Evolutionary conservation across 2,888 invertebrate genomes (phyloP), one percentile per base, ranked within the genome.

Genomic region (Autographa pulchrina): DNA sequence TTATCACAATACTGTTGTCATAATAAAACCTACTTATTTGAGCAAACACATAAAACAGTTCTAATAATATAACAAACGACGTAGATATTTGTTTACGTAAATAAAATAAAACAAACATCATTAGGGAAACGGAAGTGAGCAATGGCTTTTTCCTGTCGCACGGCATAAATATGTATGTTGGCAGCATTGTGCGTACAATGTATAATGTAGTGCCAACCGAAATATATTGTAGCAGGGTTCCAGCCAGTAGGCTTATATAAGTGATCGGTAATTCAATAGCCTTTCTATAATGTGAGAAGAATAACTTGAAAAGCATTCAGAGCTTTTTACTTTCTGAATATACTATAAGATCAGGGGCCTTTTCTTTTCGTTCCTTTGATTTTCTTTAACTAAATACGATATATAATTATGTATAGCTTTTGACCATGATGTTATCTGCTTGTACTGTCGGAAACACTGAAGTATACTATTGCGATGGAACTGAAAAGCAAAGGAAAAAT

Each of bases 91-190:
- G 72, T 80, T 78, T 75, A 80, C 76, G 65, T 60, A 78, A 80
- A 82, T 82, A 80, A 80, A 82, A 79, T 78, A 84, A 83, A 85
- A 86, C 83, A 87, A 87, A 85, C 85, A 83, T 87, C 87, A 85
- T 87, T 87, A 87, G 76, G 85, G 81, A 82, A 87, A 69, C 82
- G 86, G 86, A 86, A 82, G 84, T 80, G 75, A 78, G 84, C 85
- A 85, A 85, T 86, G 80, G 85, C 82, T 76, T 82, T 78, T 87
- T 87, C 87, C 87, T 86, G 85, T 79, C 79, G 76, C 72, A 58
- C 66, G 68, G 71, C 73, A 82, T 85, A 79, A 83, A 84, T 82
- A 85, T 79, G 76, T 78, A 76, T 78, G 82, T 82, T 80, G 85
- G 75, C 78, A 77, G 70, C 74, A 74, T 65, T 84, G 77, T 70